Percentiles rank a stretch among this genome's conserved stretches.
Conservation (phyloP, 2,888 invertebrate species). For the Nymphalis c-album region DNA sequence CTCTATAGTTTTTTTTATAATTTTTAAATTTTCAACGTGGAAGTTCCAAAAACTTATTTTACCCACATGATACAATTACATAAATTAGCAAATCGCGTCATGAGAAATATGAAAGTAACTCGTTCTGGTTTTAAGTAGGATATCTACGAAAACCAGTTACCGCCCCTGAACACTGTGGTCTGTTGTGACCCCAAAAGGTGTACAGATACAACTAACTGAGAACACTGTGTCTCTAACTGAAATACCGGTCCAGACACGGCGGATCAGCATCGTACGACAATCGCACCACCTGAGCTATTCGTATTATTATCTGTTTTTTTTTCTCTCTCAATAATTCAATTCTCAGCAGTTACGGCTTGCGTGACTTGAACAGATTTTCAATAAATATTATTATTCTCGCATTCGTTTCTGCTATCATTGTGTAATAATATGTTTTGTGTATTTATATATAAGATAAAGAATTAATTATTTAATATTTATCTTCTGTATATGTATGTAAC, state of each 20-base stretch:
- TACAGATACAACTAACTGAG: constrained; percentile 24
- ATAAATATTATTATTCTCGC: constrained; percentile 18
- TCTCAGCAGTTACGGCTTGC: constrained; percentile 29
- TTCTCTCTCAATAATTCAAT: constrained; percentile 32
- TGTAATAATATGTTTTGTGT: neutral
- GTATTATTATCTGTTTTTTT: constrained; percentile 39
- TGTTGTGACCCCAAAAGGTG: constrained; percentile 40
- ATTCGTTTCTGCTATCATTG: constrained; percentile 8
- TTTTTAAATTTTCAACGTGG: neutral
- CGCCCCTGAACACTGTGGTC: constrained; percentile 41
- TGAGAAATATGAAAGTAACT: constrained; percentile 42
- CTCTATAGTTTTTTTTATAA: neutral
- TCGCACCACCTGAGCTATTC: constrained; percentile 56
- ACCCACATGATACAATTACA: constrained; percentile 20
- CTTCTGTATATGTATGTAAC: constrained; percentile 6
- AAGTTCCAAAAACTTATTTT: neutral
- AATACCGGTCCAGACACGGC: constrained; percentile 41
- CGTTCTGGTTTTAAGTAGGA: constrained; percentile 39
- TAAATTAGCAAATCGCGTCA: constrained; percentile 26
- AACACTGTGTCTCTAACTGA: constrained; percentile 35
- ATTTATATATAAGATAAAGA: neutral
- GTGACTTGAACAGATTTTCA: constrained; percentile 23
- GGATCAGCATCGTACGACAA: constrained; percentile 60
- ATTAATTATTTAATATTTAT: constrained; percentile 23
- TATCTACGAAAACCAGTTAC: constrained; percentile 40